Evolutionary conservation across 2,888 invertebrate genomes (phyloP).

Genomic region (Polydesmus complanatus): DNA sequence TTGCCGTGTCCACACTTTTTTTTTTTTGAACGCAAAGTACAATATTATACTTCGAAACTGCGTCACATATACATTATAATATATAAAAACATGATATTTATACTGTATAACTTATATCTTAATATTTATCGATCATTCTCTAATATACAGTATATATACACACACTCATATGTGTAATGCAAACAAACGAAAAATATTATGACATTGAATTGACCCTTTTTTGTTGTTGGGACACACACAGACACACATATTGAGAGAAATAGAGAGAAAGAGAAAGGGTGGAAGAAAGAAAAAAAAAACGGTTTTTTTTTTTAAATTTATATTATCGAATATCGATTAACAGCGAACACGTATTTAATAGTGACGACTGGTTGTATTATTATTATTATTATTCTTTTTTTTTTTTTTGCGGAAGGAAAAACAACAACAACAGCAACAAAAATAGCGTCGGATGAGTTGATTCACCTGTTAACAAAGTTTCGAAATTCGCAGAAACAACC

Average conservation of each 20-base stretch:
- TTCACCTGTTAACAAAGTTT: conserved; percentile 8
- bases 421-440: no score
- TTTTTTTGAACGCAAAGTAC: no score
- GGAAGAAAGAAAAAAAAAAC: neutral
- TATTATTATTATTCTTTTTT: neutral
- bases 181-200: neutral
- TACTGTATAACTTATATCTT: neutral
- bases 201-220: neutral
- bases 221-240: no score
- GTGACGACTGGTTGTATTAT: neutral
- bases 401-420: no score
- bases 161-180: no score
- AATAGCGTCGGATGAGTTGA: no score
- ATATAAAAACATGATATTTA: neutral
- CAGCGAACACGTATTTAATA: neutral
- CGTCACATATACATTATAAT: no score
- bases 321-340: neutral
- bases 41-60: no score
- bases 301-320: no score
- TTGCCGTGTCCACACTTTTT: no score
- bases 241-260: neutral
- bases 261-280: neutral
- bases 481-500: conserved; percentile 68
- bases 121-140: neutral
- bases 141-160: neutral